Evolutionary conservation across 2,888 invertebrate species (phyloP).

Genomic region (Tubulanus polymorphus): DNA sequence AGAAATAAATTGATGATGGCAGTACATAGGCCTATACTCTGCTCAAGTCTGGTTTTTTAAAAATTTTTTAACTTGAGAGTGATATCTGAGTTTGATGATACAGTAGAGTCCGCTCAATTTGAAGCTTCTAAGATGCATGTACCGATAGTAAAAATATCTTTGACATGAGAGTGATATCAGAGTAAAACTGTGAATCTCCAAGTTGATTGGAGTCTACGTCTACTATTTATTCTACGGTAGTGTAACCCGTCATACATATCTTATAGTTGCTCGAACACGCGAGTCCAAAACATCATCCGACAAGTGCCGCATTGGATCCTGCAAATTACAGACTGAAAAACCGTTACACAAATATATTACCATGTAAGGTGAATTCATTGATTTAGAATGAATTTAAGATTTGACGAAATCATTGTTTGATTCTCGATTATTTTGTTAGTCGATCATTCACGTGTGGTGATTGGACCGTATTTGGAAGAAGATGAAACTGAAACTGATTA

Average conservation of each 20-base stretch:
- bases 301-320: background rate
- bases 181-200: no score
- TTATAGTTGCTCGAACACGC: background rate
- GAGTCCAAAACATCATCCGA: background rate
- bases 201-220: no score
- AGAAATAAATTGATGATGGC: no score
- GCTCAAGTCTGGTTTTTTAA: no score
- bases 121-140: no score
- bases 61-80: no score
- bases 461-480: conserved; percentile 53
- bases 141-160: no score
- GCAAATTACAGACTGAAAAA: background rate
- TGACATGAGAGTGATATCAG: no score
- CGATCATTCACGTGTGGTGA: conserved; percentile 65
- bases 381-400: background rate
- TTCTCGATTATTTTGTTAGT: conserved; percentile 53
- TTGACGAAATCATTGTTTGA: background rate
- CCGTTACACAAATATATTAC: background rate
- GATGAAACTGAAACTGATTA: conserved; percentile 65
- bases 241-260: background rate
- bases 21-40: no score
- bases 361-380: background rate
- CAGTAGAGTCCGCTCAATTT: no score
- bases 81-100: no score
- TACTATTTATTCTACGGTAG: no score